phyloP scores from a whole-genome alignment of 2,888 invertebrate species.

The Sphaerophoria taeniata region DNA sequence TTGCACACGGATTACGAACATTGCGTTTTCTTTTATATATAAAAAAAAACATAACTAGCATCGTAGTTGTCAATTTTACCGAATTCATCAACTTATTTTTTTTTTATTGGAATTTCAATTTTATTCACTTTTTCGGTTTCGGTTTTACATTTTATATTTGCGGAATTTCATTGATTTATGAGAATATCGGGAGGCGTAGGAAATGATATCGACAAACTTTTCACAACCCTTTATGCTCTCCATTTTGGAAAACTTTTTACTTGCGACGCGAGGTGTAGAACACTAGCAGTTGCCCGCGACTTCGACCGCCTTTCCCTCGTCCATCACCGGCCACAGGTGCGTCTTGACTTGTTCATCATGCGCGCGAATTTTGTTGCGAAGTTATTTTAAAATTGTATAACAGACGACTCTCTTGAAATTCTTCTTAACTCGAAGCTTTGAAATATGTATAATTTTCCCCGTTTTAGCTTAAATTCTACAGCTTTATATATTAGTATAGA shows the following conservation, averaged over 20 bases:
- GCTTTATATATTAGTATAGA: too few relatives aligned
- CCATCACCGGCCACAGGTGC: too few relatives aligned
- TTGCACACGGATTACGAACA: conserved; percentile 69
- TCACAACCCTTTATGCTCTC: conserved; percentile 35
- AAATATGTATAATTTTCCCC: too few relatives aligned
- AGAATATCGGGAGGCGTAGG: conserved; percentile 3
- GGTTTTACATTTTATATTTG: not conserved
- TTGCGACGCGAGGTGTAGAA: too few relatives aligned
- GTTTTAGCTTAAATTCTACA: too few relatives aligned
- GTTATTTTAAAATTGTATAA: too few relatives aligned
- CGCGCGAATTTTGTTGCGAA: too few relatives aligned
- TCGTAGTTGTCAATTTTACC: conserved; percentile 29
- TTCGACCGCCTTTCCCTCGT: too few relatives aligned
- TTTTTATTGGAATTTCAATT: conserved; percentile 21
- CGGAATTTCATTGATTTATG: conserved; percentile 5
- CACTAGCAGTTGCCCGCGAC: too few relatives aligned
- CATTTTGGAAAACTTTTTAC: conserved; percentile 37
- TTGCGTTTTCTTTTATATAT: conserved; percentile 40
- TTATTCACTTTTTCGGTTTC: conserved; percentile 14
- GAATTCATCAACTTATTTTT: conserved; percentile 37
- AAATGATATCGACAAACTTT: conserved; percentile 41
- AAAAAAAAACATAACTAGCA: conserved; percentile 8
- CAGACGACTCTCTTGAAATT: too few relatives aligned
- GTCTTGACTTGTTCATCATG: too few relatives aligned
- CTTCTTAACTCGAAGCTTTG: too few relatives aligned